Evolutionary conservation across 2,888 invertebrate species (phyloP), one percentile per base, ranked within the genome.

Genomic region (Suillia variegata): DNA sequence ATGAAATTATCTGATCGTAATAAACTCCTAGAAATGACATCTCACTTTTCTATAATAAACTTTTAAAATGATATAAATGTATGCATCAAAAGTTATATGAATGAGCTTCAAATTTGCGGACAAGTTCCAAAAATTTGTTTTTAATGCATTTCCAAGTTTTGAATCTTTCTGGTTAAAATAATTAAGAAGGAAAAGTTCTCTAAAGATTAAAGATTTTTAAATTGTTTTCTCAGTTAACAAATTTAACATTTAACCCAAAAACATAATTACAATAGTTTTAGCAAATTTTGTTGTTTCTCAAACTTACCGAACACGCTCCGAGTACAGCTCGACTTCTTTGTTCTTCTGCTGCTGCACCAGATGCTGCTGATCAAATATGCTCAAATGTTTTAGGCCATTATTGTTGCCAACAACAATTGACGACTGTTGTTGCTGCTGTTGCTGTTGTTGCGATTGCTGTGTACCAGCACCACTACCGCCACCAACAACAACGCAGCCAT

Each of bases 241-340:
- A 6, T 26, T 6, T 10, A 26, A 5, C 5, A 26, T 26, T 26
- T 26, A 26, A 26, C 10, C 26, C 10, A 10, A 38, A n/a, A 10
- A 38, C 38, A n/a, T 10, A 38, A 38, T 12, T 13, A 38, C 6
- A 38, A 10, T 38, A 38, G 6, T 38, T 38, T 10, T 38, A 38
- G 12, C 10, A 38, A 10, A 38, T 51, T 51, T 31, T 51, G n/a
- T n/a, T n/a, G n/a, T n/a, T n/a, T n/a, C n/a, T 17, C 15, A 17
- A 2, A 84, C 90, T 89, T 79, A 93, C 93, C 93, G 88, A 80
- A 90, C 87, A 76, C 90, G 86, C 78, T 93, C 92, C 59, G 91
- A 89, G 78, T 91, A 86, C 71, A 91, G 86, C 77, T 93, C 93
- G 63, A 89, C 85, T 80, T 90, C 91, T 73, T 88, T 87, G 83